These are phyloP conservation scores for Isaurus tuberculatus DNA, from an alignment of 92 coral and sea anemone species.

Conservation along the genomic window DNA sequence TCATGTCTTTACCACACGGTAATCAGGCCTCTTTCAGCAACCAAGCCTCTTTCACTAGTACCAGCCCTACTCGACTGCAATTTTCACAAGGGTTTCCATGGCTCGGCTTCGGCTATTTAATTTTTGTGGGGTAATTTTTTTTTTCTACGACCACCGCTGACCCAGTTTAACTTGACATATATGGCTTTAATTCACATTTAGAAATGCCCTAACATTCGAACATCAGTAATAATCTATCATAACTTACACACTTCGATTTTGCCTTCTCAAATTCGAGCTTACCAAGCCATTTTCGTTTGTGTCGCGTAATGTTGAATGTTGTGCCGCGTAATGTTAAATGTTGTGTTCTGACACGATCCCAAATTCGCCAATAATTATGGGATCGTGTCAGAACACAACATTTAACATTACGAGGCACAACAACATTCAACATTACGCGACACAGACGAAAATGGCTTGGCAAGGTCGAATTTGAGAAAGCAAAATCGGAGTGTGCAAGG, in stretches of 20 bases:
- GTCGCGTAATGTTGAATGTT: conserved; percentile 1
- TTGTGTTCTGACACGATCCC: conserved; percentile 37
- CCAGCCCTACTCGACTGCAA: too few relatives aligned
- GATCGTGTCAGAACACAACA: conserved; percentile 39
- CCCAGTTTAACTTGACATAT: too few relatives aligned
- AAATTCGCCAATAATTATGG: too few relatives aligned
- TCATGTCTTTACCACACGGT: too few relatives aligned
- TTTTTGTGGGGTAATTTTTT: too few relatives aligned
- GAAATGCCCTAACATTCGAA: conserved; percentile 22
- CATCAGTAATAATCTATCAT: conserved; percentile 3
- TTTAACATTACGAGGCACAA: conserved; percentile 26
- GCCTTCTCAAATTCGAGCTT: conserved; percentile 35
- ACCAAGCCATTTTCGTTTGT: too few relatives aligned
- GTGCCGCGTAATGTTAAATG: conserved; percentile 30
- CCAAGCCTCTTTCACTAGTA: too few relatives aligned
- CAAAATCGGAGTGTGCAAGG: conserved; percentile 29
- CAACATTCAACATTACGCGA: not conserved
- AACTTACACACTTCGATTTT: conserved; percentile 25
- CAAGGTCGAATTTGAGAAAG: conserved; percentile 31
- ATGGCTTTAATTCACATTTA: conserved; percentile 7
- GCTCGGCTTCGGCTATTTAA: too few relatives aligned
- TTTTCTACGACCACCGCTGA: too few relatives aligned
- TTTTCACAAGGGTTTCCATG: too few relatives aligned
- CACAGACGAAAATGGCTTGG: too few relatives aligned
- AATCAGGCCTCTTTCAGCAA: too few relatives aligned